phyloP scores from a whole-genome alignment of 2,888 invertebrate species.

The Yponomeuta malinellus region DNA sequence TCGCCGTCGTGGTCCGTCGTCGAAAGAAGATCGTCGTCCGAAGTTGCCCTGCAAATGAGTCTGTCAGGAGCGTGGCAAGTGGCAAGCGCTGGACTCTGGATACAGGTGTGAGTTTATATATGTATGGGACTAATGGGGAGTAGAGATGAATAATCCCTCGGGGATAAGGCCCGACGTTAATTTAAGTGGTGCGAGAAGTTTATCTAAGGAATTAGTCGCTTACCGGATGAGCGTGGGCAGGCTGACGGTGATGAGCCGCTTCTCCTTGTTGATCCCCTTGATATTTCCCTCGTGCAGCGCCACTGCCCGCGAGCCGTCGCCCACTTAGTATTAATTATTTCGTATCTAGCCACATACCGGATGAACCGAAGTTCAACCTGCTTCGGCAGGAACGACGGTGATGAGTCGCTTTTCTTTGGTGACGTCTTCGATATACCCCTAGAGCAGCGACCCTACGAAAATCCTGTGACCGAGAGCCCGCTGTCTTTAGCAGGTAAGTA shows the following conservation, averaged over 20 bases:
- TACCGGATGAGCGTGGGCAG: constrained; percentile 76
- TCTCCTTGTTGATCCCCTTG: constrained; percentile 88
- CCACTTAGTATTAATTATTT: no score
- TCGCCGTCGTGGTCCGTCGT: constrained; percentile 87
- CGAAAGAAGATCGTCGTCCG: constrained; percentile 90
- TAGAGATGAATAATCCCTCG: no score
- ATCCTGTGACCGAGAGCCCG: no score
- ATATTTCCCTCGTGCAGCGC: constrained; percentile 85
- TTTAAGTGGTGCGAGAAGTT: no score
- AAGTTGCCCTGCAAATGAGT: constrained; percentile 78
- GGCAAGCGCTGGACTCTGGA: no score
- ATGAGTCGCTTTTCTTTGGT: constrained; percentile 88
- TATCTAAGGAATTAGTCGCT: no score
- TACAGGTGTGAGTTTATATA: no score
- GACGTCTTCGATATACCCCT: constrained; percentile 67
- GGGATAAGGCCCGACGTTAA: no score
- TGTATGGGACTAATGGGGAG: background rate
- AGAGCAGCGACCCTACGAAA: no score
- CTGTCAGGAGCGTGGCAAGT: no score
- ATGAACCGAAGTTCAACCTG: constrained; percentile 79
- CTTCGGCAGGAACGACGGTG: no score
- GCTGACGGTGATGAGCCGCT: constrained; percentile 85
- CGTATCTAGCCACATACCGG: constrained; percentile 33
- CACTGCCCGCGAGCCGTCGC: constrained; percentile 71
- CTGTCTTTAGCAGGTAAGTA: no score